phyloP scores from a whole-genome alignment of 2,113 vertebrate genomes.

The Eleginops maclovinus region DNA sequence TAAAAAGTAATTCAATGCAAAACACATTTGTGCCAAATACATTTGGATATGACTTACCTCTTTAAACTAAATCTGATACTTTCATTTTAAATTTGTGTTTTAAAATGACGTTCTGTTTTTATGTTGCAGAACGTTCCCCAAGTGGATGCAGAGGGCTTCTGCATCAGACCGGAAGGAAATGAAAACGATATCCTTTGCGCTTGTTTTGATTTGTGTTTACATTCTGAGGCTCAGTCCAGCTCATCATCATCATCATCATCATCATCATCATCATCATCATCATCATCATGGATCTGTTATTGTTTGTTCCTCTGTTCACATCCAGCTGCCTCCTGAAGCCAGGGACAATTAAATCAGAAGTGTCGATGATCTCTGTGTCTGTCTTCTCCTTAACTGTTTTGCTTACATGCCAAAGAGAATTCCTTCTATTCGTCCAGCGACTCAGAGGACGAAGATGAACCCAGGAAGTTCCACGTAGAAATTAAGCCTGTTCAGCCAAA shows the following conservation, averaged over 20 bases:
- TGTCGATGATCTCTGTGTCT: not conserved
- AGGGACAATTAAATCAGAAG: not conserved
- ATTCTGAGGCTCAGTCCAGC: not conserved
- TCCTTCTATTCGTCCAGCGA: slow-evolving; percentile 96
- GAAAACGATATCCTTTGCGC: slow-evolving; percentile 93
- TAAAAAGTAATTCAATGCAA: not conserved
- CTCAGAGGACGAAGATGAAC: slow-evolving; percentile 95
- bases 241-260: not conserved
- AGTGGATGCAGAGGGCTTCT: slow-evolving; percentile 97
- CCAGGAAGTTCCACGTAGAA: slow-evolving; percentile 94
- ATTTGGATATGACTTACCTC: not conserved
- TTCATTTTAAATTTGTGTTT: slow-evolving; percentile 2
- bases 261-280: too few species aligned
- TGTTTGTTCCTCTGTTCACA: not conserved
- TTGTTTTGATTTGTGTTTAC: not conserved
- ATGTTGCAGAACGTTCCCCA: slow-evolving; percentile 90
- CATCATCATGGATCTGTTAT: not conserved
- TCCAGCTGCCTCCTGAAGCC: not conserved
- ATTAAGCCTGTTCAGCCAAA: slow-evolving; percentile 95
- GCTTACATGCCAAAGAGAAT: slow-evolving; percentile 96
- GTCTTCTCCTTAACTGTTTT: slow-evolving; percentile 82
- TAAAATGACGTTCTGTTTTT: slow-evolving; percentile 1
- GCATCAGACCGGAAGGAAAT: slow-evolving; percentile 93
- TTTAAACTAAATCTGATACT: not conserved
- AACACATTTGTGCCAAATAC: not conserved